Evolutionary conservation across 2,888 invertebrate species (phyloP).

Genomic region (Adela reaumurella): DNA sequence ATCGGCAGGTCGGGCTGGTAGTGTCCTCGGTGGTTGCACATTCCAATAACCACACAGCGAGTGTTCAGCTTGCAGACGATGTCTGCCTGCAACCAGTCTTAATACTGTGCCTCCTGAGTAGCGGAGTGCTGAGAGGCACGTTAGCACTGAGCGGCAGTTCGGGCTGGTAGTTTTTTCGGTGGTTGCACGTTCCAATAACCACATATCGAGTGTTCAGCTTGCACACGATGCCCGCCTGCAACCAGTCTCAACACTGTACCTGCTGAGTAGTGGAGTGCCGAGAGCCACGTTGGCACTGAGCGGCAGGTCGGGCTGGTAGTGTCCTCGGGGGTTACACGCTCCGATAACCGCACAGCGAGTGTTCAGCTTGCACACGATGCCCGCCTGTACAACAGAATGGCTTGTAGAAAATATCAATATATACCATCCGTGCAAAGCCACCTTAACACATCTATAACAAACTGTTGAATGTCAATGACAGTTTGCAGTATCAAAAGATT

Average conservation of each 20-base stretch:
- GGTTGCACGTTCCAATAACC: constrained; percentile 84
- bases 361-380: constrained; percentile 82
- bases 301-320: constrained; percentile 61
- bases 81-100: too few species aligned
- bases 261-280: constrained; percentile 73
- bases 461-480: constrained; percentile 1
- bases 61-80: constrained; percentile 84
- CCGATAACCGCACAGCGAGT: constrained; percentile 82
- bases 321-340: constrained; percentile 83
- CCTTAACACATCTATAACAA: constrained; percentile 1
- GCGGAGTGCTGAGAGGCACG: constrained; percentile 71
- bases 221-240: constrained; percentile 88
- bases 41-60: constrained; percentile 78
- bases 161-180: constrained; percentile 69
- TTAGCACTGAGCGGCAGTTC: constrained; percentile 64
- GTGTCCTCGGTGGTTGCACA: constrained; percentile 82
- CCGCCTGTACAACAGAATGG: too few species aligned
- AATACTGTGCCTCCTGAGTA: constrained; percentile 72
- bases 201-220: constrained; percentile 81
- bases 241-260: too few species aligned
- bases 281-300: constrained; percentile 68
- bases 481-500: background rate
- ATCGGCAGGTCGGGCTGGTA: constrained; percentile 62
- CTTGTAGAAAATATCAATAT: too few species aligned
- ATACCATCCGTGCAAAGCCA: too few species aligned